These are phyloP conservation scores for Tragopan temminckii DNA, from an alignment of 2,797 vertebrate genomes.

Conservation along the genomic window DNA sequence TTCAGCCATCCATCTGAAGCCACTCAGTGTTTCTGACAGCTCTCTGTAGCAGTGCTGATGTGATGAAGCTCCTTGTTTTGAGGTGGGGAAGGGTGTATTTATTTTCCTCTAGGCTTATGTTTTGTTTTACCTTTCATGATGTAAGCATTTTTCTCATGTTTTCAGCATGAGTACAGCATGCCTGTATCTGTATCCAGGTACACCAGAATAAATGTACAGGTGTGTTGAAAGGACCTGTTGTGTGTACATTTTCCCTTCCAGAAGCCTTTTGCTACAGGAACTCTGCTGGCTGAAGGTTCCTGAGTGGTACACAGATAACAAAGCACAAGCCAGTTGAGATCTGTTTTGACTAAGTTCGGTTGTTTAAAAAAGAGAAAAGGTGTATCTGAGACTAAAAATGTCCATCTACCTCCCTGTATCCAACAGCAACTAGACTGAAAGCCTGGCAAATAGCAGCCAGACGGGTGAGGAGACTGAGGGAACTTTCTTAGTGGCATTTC, in stretches of 20 bases:
- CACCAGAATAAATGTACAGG: neutral
- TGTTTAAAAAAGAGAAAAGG: neutral
- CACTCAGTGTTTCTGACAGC: neutral
- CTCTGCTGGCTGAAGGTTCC: neutral
- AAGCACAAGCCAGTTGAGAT: neutral
- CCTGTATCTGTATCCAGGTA: neutral
- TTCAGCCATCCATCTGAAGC: neutral
- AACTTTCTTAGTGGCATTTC: neutral
- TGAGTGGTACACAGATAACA: neutral
- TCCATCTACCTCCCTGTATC: neutral
- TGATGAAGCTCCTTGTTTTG: neutral
- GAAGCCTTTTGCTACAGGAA: neutral
- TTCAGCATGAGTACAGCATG: neutral
- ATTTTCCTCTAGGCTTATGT: neutral
- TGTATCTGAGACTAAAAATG: neutral
- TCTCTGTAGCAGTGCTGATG: neutral
- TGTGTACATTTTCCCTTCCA: neutral
- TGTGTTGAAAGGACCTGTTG: neutral
- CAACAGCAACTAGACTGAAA: neutral
- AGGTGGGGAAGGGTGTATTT: rapidly evolving
- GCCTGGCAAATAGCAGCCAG: neutral
- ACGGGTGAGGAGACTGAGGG: neutral
- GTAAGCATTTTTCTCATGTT: neutral
- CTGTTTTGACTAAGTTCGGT: neutral
- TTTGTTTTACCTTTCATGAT: neutral